Base-by-base conservation (phyloP, 1,140 invertebrate species). In the Pollicipes pollicipes region DNA sequence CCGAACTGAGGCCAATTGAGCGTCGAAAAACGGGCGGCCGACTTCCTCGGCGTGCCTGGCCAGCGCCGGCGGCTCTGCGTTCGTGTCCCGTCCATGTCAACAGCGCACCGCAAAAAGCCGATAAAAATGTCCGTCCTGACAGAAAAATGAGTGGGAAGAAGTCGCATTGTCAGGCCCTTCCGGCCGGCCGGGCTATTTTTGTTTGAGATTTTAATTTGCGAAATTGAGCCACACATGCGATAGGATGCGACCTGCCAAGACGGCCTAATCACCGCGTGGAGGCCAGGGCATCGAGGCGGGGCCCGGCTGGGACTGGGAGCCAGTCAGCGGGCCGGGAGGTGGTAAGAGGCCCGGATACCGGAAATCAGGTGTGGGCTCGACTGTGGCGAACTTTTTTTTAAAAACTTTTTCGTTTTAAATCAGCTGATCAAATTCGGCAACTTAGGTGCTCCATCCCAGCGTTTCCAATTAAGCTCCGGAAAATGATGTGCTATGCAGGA, bases 171-270 rank as follows among this genome's bases (percentile, higher is more conserved):
- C 45, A 21, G 21, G 13, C 45, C 13, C 45, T 58, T 58, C 45
- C 45, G 45, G 45, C 21, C 6, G 2, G 45, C 13, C 10, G 13
- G 45, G 45, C 45, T 58, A 58, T 58, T 58, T 58, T 58, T 58
- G 45, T 58, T 58, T 58, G 45, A 58, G 45, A 58, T 58, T 58
- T 58, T 58, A 58, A 58, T 58, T 58, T 58, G 45, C 17, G 45
- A 58, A 58, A 58, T 58, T 58, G 45, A 21, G 13, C 45, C 13
- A 21, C 45, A 21, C 45, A 58, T 21, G 45, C 45, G 45, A 58
- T 58, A 10, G 45, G 17, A 21, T 10, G 13, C 45, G 17, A 58
- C 45, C 45, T 58, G 45, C 45, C 45, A 21, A 24, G 45, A 58
- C 45, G 45, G 8, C 24, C 45, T 58, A 58, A 58, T 58, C 2